Evolutionary conservation across 2,888 invertebrate genomes (phyloP), one percentile per base, ranked within the genome.

Genomic region (Pollenia griseotomentosa): DNA sequence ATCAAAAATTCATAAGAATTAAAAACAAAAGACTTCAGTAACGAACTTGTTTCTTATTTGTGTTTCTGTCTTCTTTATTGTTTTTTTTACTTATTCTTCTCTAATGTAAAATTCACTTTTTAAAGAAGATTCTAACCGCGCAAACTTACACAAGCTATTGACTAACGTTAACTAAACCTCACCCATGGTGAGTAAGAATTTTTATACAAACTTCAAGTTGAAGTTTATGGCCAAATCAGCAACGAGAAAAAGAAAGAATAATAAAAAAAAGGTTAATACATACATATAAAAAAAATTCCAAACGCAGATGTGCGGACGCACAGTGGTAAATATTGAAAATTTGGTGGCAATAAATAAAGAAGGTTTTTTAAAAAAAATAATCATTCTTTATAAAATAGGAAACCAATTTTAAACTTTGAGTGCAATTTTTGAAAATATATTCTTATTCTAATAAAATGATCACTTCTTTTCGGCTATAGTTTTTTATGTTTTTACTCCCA

Each of bases 11-110:
- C 23, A 51, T 51, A 33, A 57, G 44, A 11, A 68, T 19, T 46
- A 88, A 85, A 74, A 89, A 91, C 90, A 86, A 92, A 92, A 91
- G 90, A 92, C 89, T 91, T 88, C 90, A 87, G 88, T 84, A 88
- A 88, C 90, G 83, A 91, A 92, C 92, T 88, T 63, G 51, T 65
- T 66, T 59, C 59, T n/a, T 44, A 19, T 40, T 40, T 85, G 33
- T 57, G 48, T 65, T 10, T 16, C 53, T 44, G 19, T 42, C n/a
- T n/a, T 44, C 53, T n/a, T 2, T 14, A 9, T 57, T 5, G 8
- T 40, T 61, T 81, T 46, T 33, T 23, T 53, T 9, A 51, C 5
- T 74, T 16, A 2, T 48, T 42, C 12, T 75, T n/a, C 55, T 19
- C 11, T 66, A 1, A 33, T 0, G 33, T 6, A 33, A 33, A 46